These are phyloP conservation scores for Danio albolineatus DNA, from an alignment of 2,797 vertebrate genomes.

Conservation along the genomic window DNA sequence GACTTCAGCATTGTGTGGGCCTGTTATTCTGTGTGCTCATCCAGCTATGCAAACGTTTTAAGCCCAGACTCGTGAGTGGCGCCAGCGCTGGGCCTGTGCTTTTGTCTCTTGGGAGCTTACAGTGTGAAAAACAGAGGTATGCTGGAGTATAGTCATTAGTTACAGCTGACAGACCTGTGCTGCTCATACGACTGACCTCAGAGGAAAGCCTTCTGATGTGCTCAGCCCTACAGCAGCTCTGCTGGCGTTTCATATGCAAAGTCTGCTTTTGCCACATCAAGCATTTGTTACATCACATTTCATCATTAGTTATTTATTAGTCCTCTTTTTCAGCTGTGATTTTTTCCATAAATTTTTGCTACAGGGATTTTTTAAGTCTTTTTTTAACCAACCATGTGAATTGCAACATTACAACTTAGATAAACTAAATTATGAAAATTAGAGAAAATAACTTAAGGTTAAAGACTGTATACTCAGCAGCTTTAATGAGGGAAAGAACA, in stretches of 20 bases:
- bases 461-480: too few relatives aligned
- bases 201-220: constrained; percentile 17
- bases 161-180: constrained; percentile 65
- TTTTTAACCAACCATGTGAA: too few relatives aligned
- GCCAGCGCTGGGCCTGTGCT: constrained; percentile 67
- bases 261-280: background rate
- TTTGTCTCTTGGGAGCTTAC: constrained; percentile 76
- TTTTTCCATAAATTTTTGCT: too few relatives aligned
- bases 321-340: too few relatives aligned
- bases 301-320: background rate
- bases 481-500: too few relatives aligned
- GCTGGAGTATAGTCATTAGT: constrained; percentile 72
- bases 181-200: constrained; percentile 15
- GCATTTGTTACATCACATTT: background rate
- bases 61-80: constrained; percentile 73
- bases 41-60: constrained; percentile 82
- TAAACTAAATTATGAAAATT: too few relatives aligned
- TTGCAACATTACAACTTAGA: too few relatives aligned
- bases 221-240: background rate
- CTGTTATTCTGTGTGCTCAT: constrained; percentile 85
- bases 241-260: background rate
- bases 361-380: too few relatives aligned
- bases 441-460: too few relatives aligned
- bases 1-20: constrained; percentile 65
- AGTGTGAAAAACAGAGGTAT: constrained; percentile 73